phyloP scores from a whole-genome alignment of 1,140 invertebrate species.

The Drepana arcuata region DNA sequence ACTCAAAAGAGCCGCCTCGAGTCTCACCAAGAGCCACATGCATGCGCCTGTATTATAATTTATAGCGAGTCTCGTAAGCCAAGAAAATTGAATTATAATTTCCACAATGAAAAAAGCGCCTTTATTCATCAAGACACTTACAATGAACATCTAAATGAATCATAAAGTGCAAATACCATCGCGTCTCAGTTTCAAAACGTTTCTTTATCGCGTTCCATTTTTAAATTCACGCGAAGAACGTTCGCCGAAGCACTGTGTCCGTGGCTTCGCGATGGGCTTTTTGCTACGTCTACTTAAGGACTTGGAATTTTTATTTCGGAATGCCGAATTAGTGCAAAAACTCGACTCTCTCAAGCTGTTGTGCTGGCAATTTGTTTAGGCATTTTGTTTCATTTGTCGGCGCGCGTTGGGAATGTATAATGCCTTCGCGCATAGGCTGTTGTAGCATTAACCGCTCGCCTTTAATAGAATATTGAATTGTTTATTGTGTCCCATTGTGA shows the following conservation, averaged over 20 bases:
- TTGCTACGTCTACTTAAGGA: conserved; percentile 46
- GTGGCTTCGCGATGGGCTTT: conserved; percentile 26
- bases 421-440: conserved; percentile 33
- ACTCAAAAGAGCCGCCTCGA: no score
- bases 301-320: conserved; percentile 68
- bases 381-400: conserved; percentile 57
- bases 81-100: no score
- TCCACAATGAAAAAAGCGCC: no score
- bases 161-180: conserved; percentile 14
- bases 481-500: no score
- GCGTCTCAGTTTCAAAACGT: conserved; percentile 23
- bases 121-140: no score
- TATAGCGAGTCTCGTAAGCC: no score
- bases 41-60: no score
- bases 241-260: conserved; percentile 33
- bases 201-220: conserved; percentile 41
- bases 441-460: conserved; percentile 20
- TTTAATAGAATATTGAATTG: conserved; percentile 2
- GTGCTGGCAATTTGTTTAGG: conserved; percentile 61
- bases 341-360: conserved; percentile 39
- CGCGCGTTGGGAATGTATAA: conserved; percentile 44
- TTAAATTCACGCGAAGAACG: conserved; percentile 27
- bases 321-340: conserved; percentile 71
- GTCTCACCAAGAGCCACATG: no score
- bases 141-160: no score